phyloP scores from a whole-genome alignment of 1,140 invertebrate species.

The Scaptomyza graminum region DNA sequence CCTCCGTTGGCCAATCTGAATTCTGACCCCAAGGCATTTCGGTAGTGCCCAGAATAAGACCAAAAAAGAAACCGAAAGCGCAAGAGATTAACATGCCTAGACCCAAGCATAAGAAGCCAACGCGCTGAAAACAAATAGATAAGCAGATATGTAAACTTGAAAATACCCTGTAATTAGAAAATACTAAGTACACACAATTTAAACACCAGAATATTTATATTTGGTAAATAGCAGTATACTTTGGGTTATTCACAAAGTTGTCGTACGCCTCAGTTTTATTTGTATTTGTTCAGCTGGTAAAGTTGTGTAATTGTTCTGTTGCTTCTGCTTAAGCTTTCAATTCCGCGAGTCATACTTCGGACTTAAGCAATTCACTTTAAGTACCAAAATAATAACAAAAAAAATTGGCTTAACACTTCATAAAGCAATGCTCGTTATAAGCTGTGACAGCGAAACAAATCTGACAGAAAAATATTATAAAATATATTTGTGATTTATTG shows the following conservation, averaged over 20 bases:
- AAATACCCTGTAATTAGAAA: conserved; percentile 7
- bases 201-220: conserved; percentile 5
- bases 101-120: conserved; percentile 88
- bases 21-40: conserved; percentile 90
- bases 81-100: conserved; percentile 90
- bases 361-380: not conserved
- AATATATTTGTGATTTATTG: not conserved
- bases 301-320: not conserved
- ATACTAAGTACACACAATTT: not conserved
- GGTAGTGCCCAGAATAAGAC: conserved; percentile 89
- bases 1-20: conserved; percentile 91
- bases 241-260: not conserved
- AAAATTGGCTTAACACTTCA: not conserved
- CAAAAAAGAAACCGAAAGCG: conserved; percentile 91
- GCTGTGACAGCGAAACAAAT: not conserved
- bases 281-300: conserved; percentile 20
- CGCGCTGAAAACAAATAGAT: conserved; percentile 84
- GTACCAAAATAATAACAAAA: no score
- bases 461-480: not conserved
- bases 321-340: not conserved
- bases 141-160: conserved; percentile 68
- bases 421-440: not conserved
- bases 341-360: not conserved
- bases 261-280: not conserved
- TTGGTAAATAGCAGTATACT: not conserved